These are phyloP conservation scores for Picus viridis DNA, from an alignment of 2,797 vertebrate genomes.

Conservation along the genomic window DNA sequence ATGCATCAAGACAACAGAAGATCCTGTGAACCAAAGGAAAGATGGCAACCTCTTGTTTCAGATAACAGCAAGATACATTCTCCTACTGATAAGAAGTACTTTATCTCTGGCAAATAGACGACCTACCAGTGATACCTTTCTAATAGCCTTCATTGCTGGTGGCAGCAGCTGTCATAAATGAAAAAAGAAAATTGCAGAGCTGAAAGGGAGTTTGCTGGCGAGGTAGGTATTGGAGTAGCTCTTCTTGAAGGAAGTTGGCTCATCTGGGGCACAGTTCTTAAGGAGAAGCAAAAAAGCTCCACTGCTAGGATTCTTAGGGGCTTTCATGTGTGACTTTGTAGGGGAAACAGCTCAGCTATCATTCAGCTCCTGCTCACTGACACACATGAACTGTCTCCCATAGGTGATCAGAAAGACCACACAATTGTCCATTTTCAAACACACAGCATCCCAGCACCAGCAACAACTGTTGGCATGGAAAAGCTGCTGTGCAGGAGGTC, in stretches of 20 bases:
- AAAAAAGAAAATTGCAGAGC: slow-evolving; percentile 45
- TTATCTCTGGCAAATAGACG: slow-evolving; percentile 25
- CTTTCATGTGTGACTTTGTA: not conserved
- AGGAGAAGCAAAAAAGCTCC: not conserved
- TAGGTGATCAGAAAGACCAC: not conserved
- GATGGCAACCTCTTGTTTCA: slow-evolving; percentile 9
- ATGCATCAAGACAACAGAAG: not conserved
- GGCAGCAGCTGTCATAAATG: slow-evolving; percentile 45
- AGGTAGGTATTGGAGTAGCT: not conserved
- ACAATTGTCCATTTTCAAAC: not conserved
- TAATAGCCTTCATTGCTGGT: slow-evolving; percentile 43
- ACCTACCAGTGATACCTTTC: slow-evolving; percentile 41
- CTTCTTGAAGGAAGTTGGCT: slow-evolving; percentile 9
- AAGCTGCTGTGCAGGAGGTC: not conserved
- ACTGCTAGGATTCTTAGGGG: not conserved
- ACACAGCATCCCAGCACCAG: not conserved
- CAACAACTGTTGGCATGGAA: not conserved
- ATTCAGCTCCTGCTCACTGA: not conserved
- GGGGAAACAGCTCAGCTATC: not conserved
- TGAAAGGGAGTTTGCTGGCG: slow-evolving; percentile 35
- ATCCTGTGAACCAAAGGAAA: slow-evolving; percentile 20
- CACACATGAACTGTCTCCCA: not conserved
- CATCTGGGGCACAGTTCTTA: not conserved
- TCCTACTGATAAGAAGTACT: not conserved
- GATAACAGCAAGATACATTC: slow-evolving; percentile 21